These are phyloP conservation scores for Amblyjoppa fuscipennis DNA, from an alignment of 2,888 invertebrate genomes.

Conservation along the genomic window DNA sequence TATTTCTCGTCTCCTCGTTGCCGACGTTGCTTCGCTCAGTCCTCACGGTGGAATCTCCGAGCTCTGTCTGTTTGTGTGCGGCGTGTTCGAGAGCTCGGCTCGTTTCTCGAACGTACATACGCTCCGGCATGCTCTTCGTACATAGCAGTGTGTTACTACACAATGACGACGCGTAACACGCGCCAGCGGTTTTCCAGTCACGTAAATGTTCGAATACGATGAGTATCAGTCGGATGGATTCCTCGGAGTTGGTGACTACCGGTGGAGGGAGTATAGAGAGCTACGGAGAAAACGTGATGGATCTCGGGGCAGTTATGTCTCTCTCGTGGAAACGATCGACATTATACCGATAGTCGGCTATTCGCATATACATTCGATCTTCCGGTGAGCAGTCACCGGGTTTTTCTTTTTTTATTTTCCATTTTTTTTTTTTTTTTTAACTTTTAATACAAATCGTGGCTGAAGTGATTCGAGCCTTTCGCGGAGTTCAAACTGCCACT, in stretches of 20 bases:
- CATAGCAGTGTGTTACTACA: background rate
- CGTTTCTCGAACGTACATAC: background rate
- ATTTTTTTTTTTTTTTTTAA: conserved; percentile 1
- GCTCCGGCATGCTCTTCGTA: background rate
- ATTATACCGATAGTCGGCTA: conserved; percentile 7
- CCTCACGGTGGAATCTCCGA: conserved; percentile 18
- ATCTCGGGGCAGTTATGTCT: conserved; percentile 38
- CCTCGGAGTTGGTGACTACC: conserved; percentile 10
- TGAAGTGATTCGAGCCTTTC: background rate
- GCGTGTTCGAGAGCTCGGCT: background rate
- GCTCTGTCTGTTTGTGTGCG: background rate
- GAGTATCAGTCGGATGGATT: conserved; percentile 47
- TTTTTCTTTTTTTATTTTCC: background rate
- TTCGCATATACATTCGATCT: background rate
- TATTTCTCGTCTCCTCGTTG: conserved; percentile 33
- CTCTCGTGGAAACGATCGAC: conserved; percentile 40
- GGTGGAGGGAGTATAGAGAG: background rate
- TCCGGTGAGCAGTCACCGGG: conserved; percentile 11
- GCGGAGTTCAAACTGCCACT: background rate
- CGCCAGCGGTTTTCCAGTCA: conserved; percentile 38
- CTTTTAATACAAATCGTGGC: background rate
- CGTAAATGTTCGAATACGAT: conserved; percentile 43
- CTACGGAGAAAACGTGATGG: conserved; percentile 35
- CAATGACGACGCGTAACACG: conserved; percentile 8
- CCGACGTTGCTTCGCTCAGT: conserved; percentile 1